A percentile compares a stretch with the other conserved stretches of the same genome.
Evolutionary conservation across 2,113 vertebrate genomes (phyloP).

Genomic region (Ammospiza caudacuta): DNA sequence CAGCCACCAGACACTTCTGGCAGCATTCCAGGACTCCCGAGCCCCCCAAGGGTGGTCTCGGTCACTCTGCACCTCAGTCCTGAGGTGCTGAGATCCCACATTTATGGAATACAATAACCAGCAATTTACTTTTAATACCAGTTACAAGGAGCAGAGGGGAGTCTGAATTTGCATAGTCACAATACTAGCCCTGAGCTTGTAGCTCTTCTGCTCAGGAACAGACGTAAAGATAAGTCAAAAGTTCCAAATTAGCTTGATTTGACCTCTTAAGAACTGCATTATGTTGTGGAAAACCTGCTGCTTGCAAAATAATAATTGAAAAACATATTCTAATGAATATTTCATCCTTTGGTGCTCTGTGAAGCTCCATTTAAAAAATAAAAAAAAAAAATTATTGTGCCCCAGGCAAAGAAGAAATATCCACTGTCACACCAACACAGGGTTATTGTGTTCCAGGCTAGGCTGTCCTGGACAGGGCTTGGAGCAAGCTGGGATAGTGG

Average conservation of each 20-base stretch:
- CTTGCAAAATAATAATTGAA: neutral
- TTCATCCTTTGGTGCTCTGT: neutral
- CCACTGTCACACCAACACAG: neutral
- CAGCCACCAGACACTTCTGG: too few species aligned
- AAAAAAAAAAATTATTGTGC: neutral
- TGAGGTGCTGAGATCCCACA: too few species aligned
- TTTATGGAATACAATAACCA: neutral
- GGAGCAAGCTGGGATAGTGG: neutral
- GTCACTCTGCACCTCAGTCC: too few species aligned
- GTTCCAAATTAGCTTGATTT: neutral
- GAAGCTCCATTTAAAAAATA: neutral
- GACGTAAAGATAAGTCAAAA: neutral
- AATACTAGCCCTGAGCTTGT: neutral
- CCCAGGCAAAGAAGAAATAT: neutral
- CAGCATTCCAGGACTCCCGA: too few species aligned
- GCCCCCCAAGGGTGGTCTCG: too few species aligned
- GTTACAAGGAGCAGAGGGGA: neutral
- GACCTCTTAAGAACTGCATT: neutral
- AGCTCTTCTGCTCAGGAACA: neutral
- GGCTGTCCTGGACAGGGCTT: neutral
- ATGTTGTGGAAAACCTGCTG: neutral
- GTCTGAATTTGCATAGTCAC: neutral
- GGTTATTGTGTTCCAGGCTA: neutral
- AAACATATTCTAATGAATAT: neutral
- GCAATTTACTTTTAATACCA: neutral